A percentile compares a stretch with the other conserved stretches of the same genome.
These are phyloP conservation scores for Antennarius striatus DNA, from an alignment of 2,113 vertebrate species.

Conservation along the genomic window DNA sequence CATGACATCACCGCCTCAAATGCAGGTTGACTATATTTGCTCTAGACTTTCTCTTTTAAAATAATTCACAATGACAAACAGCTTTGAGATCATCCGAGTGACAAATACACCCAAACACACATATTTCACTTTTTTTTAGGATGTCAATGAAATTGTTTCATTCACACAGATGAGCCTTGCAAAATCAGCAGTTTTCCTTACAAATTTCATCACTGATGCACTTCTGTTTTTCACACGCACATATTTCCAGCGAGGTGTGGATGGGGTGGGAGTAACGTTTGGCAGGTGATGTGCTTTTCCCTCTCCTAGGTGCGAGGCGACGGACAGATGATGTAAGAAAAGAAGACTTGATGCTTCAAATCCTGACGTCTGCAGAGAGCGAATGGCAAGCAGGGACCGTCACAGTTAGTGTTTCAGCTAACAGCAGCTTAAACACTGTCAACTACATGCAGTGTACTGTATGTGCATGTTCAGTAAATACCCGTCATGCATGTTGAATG, in stretches of 20 bases:
- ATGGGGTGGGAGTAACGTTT: neutral
- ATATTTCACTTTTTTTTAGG: too few relatives aligned
- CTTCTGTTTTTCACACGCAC: neutral
- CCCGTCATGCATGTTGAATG: neutral
- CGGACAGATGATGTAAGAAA: neutral
- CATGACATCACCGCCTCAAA: too few relatives aligned
- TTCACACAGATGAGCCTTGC: neutral
- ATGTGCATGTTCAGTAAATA: neutral
- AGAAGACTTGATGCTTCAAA: neutral
- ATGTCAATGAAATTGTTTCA: neutral
- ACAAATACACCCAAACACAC: too few relatives aligned
- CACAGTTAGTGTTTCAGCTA: neutral
- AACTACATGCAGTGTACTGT: neutral
- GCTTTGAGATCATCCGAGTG: neutral
- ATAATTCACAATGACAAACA: neutral
- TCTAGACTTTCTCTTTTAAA: too few relatives aligned
- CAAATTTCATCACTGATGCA: neutral
- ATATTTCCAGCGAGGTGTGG: neutral
- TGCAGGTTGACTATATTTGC: too few relatives aligned
- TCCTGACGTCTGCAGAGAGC: conserved; percentile 1
- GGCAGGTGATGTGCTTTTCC: neutral
- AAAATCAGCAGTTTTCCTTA: rapidly evolving
- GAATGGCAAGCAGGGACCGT: conserved; percentile 4
- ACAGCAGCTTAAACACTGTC: conserved; percentile 2
- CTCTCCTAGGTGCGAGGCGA: neutral